Evolutionary conservation across 2,797 vertebrate genomes (phyloP).

Genomic region (Cuculus canorus): DNA sequence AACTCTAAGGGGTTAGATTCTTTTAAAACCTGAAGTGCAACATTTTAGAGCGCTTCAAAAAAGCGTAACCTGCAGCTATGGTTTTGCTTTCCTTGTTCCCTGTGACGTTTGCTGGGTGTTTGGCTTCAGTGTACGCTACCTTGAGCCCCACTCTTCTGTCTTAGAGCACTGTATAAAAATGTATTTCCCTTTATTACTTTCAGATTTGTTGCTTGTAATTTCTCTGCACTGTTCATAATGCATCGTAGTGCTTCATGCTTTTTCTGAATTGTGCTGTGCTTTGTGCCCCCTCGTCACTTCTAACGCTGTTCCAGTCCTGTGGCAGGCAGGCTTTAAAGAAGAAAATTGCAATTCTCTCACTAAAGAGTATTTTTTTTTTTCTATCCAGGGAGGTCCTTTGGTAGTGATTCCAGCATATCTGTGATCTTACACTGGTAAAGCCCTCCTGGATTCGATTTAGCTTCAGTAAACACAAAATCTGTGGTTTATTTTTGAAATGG

Average conservation of each 20-base stretch:
- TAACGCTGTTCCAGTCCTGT: neutral
- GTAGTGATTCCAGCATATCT: neutral
- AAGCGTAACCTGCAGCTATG: neutral
- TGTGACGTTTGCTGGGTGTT: neutral
- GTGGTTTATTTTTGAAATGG: conserved; percentile 43
- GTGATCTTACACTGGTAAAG: neutral
- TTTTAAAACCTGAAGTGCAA: neutral
- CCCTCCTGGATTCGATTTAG: conserved; percentile 9
- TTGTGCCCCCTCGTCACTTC: neutral
- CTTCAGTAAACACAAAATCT: conserved; percentile 21
- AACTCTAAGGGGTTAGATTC: neutral
- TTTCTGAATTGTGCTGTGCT: neutral
- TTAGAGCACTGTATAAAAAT: neutral
- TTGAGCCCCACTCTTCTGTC: neutral
- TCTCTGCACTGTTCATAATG: neutral
- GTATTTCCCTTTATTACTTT: neutral
- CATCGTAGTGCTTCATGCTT: neutral
- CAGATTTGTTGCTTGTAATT: neutral
- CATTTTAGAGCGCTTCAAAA: neutral
- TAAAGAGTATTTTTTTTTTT: neutral
- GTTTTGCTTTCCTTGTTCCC: neutral
- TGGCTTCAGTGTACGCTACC: accelerated
- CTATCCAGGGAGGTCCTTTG: neutral
- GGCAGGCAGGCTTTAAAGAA: neutral
- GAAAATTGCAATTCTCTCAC: neutral